Percentiles rank a stretch among this genome's conserved stretches.
Conservation (phyloP, 2,113 vertebrate genomes). For the Scartelaos histophorus region DNA sequence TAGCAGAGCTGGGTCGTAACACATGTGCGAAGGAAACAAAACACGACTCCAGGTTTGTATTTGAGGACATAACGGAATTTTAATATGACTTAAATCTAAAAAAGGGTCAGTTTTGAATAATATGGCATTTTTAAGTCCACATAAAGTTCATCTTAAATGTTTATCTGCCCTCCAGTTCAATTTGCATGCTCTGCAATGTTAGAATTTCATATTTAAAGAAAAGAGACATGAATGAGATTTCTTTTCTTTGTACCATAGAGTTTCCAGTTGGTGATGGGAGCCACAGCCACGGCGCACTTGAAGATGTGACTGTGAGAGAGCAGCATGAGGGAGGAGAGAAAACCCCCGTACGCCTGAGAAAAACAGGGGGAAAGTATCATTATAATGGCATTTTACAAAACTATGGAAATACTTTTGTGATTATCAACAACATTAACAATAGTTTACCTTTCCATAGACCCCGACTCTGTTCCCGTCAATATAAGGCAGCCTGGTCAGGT, state of each 20-base stretch:
- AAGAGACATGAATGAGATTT: too few species aligned
- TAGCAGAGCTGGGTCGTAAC: too few species aligned
- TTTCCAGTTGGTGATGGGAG: slow-evolving; percentile 76
- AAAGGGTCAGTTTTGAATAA: too few species aligned
- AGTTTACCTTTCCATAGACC: slow-evolving; percentile 74
- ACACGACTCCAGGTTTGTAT: too few species aligned
- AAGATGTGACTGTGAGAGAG: slow-evolving; percentile 65
- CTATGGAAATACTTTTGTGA: background rate
- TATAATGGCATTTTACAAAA: background rate
- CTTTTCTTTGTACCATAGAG: slow-evolving; percentile 60
- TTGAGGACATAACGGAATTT: too few species aligned
- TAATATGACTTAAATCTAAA: too few species aligned
- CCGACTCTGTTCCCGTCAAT: slow-evolving; percentile 66
- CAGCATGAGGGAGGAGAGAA: slow-evolving; percentile 68
- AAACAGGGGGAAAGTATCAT: background rate
- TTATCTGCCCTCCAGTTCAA: background rate
- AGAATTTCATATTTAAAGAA: too few species aligned
- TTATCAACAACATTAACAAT: background rate
- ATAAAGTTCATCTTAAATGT: too few species aligned
- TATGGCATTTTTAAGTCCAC: too few species aligned
- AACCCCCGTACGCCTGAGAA: slow-evolving; percentile 75
- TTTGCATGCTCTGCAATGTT: background rate
- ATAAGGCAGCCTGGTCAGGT: slow-evolving; percentile 63
- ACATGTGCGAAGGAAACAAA: too few species aligned
- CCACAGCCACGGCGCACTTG: slow-evolving; percentile 68